Conservation (phyloP, 2,797 vertebrate species). For the Xenops minutus region DNA sequence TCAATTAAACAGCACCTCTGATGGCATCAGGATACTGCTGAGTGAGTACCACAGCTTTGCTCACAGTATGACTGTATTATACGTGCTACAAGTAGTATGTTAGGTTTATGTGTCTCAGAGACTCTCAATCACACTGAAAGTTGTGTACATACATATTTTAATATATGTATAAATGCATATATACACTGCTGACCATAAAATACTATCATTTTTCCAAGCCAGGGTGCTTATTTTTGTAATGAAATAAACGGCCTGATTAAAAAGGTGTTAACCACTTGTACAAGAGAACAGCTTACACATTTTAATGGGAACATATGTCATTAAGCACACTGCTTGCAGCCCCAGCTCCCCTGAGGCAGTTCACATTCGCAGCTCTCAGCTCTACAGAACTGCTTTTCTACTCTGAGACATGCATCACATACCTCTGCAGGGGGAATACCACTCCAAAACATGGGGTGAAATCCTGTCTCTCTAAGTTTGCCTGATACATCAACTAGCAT, state of each 20-base stretch:
- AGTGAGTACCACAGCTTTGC: not conserved
- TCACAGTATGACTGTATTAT: not conserved
- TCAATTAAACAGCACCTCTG: not conserved
- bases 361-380: not conserved
- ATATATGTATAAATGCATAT: not conserved
- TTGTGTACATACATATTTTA: not conserved
- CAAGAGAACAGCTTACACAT: constrained; percentile 12
- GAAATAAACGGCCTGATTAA: constrained; percentile 27
- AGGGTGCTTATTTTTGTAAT: not conserved
- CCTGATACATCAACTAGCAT: not conserved
- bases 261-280: constrained; percentile 35
- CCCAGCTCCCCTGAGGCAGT: not conserved
- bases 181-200: not conserved
- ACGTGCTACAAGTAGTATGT: not conserved
- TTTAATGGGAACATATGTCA: constrained; percentile 43
- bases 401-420: not conserved
- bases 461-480: not conserved
- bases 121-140: not conserved
- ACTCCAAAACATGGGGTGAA: not conserved
- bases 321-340: not conserved
- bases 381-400: not conserved
- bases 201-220: not conserved
- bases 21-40: not conserved
- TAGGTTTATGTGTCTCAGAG: not conserved
- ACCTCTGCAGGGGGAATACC: not conserved